These are phyloP conservation scores for Anhinga anhinga DNA, from an alignment of 2,113 vertebrate species.

Conservation along the genomic window DNA sequence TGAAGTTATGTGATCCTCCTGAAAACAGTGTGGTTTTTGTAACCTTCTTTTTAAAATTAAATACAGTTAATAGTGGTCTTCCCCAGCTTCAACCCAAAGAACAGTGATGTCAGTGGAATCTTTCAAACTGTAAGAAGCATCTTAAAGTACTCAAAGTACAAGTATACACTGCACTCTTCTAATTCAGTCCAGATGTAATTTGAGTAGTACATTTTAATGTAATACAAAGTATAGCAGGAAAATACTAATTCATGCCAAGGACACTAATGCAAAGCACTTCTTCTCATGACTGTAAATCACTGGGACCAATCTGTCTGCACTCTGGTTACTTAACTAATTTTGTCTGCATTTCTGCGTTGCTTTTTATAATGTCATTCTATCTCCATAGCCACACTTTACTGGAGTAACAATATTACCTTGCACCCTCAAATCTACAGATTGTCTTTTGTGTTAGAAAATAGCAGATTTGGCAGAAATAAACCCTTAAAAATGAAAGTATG, in stretches of 20 bases:
- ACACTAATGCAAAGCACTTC: neutral
- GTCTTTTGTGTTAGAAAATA: neutral
- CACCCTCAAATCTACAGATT: neutral
- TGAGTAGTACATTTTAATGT: neutral
- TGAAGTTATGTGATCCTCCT: neutral
- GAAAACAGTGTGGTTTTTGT: neutral
- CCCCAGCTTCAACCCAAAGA: neutral
- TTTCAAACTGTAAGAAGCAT: neutral
- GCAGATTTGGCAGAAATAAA: neutral
- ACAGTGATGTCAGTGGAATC: neutral
- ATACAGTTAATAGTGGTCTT: neutral
- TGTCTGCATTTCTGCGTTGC: neutral
- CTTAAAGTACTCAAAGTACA: neutral
- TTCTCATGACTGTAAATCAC: neutral
- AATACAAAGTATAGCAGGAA: neutral
- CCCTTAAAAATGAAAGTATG: neutral
- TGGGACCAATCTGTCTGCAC: neutral
- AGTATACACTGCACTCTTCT: neutral
- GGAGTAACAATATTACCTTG: neutral
- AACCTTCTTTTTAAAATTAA: neutral
- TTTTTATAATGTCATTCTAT: neutral
- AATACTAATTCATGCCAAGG: neutral
- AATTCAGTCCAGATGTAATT: neutral
- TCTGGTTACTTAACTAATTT: neutral
- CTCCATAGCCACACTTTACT: neutral